Base-by-base conservation (phyloP, 2,797 vertebrate genomes). In the Rhynchonycteris naso region DNA sequence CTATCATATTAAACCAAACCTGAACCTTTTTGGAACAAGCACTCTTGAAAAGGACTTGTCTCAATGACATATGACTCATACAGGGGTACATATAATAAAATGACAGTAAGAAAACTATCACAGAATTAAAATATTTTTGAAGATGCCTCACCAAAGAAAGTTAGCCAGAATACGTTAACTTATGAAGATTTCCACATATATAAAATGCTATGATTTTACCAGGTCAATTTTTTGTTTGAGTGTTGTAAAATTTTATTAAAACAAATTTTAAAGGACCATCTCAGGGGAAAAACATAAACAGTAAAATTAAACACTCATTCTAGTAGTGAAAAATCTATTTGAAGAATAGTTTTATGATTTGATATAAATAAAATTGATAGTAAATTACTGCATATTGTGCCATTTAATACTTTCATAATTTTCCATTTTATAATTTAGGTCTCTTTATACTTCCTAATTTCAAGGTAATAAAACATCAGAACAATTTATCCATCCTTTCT, bases 371-470 rank as follows among this genome's bases (percentile, higher is more conserved):
- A 97, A 97, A 95, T 72, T 59, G 86, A 88, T 95, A 91, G 28
- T 90, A 88, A 97, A 82, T 95, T 82, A 74, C 26, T 61, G 16
- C 7, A 71, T 18, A 38, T 43, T 87, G 59, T 93, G 33, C 7
- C 38, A 74, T 85, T 85, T 91, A 95, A 76, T 93, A 91, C n/a
- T 86, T 71, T 33, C 35, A 72, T 92, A 71, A 86, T 84, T 87
- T 96, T 75, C 33, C 16, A 59, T 54, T 66, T 7, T 96, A 94
- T 85, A 93, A 89, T 95, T 74, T 43, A 84, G 14, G 43, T 92
- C 78, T 93, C 94, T 97, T 97, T 96, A 88, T 94, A 91, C 90
- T 76, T 59, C 86, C 93, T 59, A 78, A 96, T 96, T 97, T 94
- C 79, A 85, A 88, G 69, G 5, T 93, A 97, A 95, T 96, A 97